Evolutionary conservation across 2,797 vertebrate genomes (phyloP).

Genomic region (Vultur gryphus): DNA sequence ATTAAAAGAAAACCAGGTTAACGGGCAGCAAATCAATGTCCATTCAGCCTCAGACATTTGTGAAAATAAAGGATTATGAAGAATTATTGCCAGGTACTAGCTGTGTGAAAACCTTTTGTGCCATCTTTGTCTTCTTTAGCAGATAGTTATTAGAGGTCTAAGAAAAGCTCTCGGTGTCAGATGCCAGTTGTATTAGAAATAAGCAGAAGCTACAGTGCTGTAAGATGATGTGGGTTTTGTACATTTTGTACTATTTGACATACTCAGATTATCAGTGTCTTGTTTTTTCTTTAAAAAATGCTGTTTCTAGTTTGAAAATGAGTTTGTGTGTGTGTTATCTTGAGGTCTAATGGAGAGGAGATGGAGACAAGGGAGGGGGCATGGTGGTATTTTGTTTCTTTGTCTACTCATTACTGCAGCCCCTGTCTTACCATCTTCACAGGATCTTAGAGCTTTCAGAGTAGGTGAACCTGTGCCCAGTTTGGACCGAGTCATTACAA

Average conservation of each 20-base stretch:
- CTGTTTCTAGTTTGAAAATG: background rate
- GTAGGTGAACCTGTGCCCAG: background rate
- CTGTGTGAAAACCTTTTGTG: background rate
- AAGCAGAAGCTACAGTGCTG: background rate
- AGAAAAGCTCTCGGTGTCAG: background rate
- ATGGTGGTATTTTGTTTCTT: background rate
- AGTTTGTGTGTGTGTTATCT: background rate
- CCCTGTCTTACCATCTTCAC: background rate
- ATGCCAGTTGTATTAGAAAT: background rate
- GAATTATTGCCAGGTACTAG: conserved; percentile 21
- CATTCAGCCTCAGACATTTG: conserved; percentile 36
- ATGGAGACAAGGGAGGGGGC: background rate
- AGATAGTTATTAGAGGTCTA: background rate
- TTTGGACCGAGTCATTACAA: background rate
- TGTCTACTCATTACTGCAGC: background rate
- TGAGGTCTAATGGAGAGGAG: background rate
- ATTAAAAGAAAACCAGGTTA: conserved; percentile 44
- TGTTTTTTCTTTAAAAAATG: background rate
- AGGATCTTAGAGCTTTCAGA: background rate
- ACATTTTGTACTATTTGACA: background rate
- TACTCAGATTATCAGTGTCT: background rate
- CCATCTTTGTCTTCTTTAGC: background rate
- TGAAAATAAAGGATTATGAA: conserved; percentile 52
- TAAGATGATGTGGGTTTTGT: background rate
- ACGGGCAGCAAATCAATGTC: conserved; percentile 40